Conservation (phyloP, 2,113 vertebrate genomes). For the Baryphthengus martii region DNA sequence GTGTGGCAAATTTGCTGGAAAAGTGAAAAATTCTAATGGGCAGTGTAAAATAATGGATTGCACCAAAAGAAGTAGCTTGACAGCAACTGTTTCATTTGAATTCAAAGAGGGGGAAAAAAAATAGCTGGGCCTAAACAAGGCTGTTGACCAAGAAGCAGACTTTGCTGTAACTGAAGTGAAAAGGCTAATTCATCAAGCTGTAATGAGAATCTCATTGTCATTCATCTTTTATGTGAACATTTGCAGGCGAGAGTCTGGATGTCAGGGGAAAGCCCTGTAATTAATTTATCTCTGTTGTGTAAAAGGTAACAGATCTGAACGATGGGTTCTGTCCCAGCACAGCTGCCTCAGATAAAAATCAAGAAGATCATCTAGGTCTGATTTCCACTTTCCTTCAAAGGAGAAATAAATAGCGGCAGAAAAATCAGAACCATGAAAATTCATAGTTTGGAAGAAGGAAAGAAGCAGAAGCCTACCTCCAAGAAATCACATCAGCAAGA, state of each 20-base stretch:
- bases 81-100: background rate
- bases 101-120: background rate
- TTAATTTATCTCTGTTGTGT: conserved; percentile 50
- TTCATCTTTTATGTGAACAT: conserved; percentile 52
- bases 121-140: background rate
- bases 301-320: conserved; percentile 44
- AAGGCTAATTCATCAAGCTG: conserved; percentile 50
- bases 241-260: conserved; percentile 22
- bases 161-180: conserved; percentile 28
- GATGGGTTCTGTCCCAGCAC: background rate
- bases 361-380: background rate
- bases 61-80: background rate
- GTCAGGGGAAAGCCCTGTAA: conserved; percentile 52
- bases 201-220: conserved; percentile 55
- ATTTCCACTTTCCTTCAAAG: background rate
- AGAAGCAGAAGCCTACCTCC: background rate
- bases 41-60: background rate
- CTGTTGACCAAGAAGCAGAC: conserved; percentile 28
- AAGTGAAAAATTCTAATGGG: background rate
- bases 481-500: background rate
- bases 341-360: conserved; percentile 36
- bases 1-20: background rate
- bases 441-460: background rate
- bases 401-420: background rate
- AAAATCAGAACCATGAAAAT: background rate